Percentiles rank a stretch among this genome's conserved stretches.
phyloP scores from a whole-genome alignment of 2,888 invertebrate genomes.

The Hemicrepidius hirtus region DNA sequence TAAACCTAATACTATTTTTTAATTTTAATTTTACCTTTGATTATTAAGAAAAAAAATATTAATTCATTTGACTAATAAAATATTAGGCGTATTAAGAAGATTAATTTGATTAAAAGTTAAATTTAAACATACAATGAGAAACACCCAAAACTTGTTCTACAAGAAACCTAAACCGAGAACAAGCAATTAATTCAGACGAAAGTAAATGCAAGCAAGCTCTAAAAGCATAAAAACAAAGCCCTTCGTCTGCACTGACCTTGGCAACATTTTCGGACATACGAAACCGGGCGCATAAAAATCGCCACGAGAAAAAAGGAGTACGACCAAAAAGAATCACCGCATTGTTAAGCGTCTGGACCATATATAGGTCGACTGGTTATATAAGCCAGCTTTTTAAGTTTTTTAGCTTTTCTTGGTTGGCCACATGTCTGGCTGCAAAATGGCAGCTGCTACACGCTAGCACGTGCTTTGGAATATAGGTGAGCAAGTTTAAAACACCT shows the following conservation, averaged over 20 bases:
- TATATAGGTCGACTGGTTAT: constrained; percentile 68
- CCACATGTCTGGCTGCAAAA: constrained; percentile 63
- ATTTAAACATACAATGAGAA: too few relatives aligned
- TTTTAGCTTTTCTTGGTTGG: constrained; percentile 53
- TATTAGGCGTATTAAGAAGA: too few relatives aligned
- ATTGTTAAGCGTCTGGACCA: constrained; percentile 70
- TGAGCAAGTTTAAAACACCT: constrained; percentile 61
- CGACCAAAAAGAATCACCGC: constrained; percentile 59
- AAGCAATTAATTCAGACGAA: constrained; percentile 32
- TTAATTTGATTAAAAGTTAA: too few relatives aligned
- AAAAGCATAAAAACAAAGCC: constrained; percentile 44
- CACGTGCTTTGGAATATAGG: constrained; percentile 66
- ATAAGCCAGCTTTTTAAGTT: constrained; percentile 57
- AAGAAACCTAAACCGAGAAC: constrained; percentile 10
- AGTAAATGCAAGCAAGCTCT: constrained; percentile 33
- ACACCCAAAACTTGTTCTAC: not conserved
- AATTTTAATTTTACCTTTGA: too few relatives aligned
- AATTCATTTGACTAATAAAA: too few relatives aligned
- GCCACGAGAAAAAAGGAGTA: constrained; percentile 58
- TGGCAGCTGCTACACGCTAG: constrained; percentile 67
- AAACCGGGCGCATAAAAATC: constrained; percentile 62
- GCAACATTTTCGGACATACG: constrained; percentile 56
- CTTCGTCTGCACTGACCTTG: constrained; percentile 63
- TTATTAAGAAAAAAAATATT: too few relatives aligned
- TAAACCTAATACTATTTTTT: too few relatives aligned